These are phyloP conservation scores for Nibea coibor DNA, from an alignment of 2,113 vertebrate genomes.

Conservation along the genomic window DNA sequence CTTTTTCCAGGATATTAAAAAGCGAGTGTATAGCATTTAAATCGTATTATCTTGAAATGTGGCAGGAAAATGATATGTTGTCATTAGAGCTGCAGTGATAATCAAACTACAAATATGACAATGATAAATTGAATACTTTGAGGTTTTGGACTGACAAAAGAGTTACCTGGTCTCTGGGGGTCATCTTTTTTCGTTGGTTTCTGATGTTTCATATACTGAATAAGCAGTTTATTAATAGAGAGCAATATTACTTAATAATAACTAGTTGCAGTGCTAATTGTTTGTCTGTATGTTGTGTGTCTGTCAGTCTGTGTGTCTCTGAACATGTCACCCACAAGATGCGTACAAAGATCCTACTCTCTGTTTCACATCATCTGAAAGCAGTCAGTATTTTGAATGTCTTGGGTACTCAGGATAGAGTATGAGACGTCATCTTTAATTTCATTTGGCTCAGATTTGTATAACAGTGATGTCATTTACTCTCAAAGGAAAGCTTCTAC, in stretches of 20 bases:
- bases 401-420: slow-evolving; percentile 4
- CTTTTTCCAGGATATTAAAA: not conserved
- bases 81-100: not conserved
- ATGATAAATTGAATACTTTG: not conserved
- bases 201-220: not conserved
- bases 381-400: not conserved
- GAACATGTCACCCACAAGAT: not conserved
- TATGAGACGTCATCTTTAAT: slow-evolving; percentile 25
- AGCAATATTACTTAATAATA: not conserved
- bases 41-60: not conserved
- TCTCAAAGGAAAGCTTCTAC: slow-evolving; percentile 8
- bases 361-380: not conserved
- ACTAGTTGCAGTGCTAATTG: not conserved
- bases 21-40: not conserved
- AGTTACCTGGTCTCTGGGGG: not conserved
- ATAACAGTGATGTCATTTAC: not conserved
- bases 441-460: not conserved
- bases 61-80: not conserved
- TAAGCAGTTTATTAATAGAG: not conserved
- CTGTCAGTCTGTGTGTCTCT: not conserved
- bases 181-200: not conserved
- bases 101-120: not conserved
- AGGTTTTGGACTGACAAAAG: not conserved
- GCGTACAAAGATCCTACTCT: not conserved
- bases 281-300: not conserved